Evolutionary conservation across 2,888 invertebrate species (phyloP).

Genomic region (Ormyrus rosae): DNA sequence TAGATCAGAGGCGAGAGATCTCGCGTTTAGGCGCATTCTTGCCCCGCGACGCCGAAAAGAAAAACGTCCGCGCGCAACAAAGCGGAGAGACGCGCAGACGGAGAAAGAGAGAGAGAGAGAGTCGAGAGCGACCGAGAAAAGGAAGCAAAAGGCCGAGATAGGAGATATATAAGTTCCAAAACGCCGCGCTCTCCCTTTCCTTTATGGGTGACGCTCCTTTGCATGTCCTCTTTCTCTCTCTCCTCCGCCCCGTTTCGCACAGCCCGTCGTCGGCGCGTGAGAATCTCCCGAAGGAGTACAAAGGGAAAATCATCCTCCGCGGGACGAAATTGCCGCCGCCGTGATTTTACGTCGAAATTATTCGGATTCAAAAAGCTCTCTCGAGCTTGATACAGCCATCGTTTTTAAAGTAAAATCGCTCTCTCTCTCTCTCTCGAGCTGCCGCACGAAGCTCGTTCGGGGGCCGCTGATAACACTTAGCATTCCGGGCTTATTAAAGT

Average conservation of each 20-base stretch:
- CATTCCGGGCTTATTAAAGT: not conserved
- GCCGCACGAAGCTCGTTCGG: no score
- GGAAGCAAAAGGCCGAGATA: constrained; percentile 40
- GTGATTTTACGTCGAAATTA: constrained; percentile 3
- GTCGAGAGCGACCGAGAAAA: not conserved
- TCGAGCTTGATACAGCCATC: constrained; percentile 6
- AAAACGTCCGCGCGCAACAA: constrained; percentile 51
- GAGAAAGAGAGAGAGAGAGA: constrained; percentile 31
- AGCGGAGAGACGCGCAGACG: constrained; percentile 15
- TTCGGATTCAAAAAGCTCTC: not conserved
- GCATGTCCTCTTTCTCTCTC: constrained; percentile 37
- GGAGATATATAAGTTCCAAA: constrained; percentile 55
- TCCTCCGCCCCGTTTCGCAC: not conserved
- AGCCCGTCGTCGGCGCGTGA: constrained; percentile 27
- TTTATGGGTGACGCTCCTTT: constrained; percentile 51
- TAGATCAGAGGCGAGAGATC: constrained; percentile 38
- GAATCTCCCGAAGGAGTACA: constrained; percentile 35
- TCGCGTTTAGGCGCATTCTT: constrained; percentile 47
- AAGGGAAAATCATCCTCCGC: constrained; percentile 4
- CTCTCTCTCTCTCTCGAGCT: no score
- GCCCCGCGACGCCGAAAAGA: constrained; percentile 47
- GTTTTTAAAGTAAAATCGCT: constrained; percentile 6
- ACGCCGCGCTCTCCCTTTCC: constrained; percentile 51
- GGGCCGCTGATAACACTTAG: no score
- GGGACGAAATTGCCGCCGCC: not conserved